Base-by-base conservation (phyloP, 2,888 invertebrate genomes). In the Tridacna crocea region DNA sequence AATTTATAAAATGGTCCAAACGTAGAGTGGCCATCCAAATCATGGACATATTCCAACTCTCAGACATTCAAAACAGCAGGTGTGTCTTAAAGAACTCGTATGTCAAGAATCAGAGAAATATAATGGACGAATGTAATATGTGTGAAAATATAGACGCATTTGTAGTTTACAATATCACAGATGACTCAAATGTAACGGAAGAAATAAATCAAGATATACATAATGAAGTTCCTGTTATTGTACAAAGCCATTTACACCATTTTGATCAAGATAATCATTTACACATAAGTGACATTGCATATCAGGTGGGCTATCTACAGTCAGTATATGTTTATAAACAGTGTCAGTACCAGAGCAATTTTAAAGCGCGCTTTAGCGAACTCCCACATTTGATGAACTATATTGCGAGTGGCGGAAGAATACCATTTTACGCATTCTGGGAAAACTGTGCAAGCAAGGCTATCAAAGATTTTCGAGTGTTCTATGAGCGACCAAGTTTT, bases 361-460 rank as follows among this genome's bases (percentile, higher is more conserved):
- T 74, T 6, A 74, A 61, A n/a, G 60, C 60, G 12, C 47, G 61
- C 2, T 46, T 46, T 15, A 22, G 26, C n/a, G 74, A 74, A 17
- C 61, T 61, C 8, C 74, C 61, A 13, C 74, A 74, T 61, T 4
- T 61, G 8, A 1, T 74, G 26, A 60, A 36, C 60, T 61, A 61
- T 46, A 46, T 74, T 17, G 74, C 36, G 6, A 47, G 36, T 22
- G 61, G 46, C 24, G 46, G 24, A 61, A 19, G 13, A 36, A n/a
- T 47, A 27, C 61, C 74, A 22, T 74, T 61, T 74, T 74, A 74
- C 46, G 47, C 47, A 47, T 46, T 60, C 24, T 74, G 74, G 74
- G 74, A 74, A 74, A 74, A 74, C 47, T 74, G 74, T n/a, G 74
- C 74, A n/a, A 13, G 46, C 13, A 15, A 19, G 74, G 60, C 74